Base-by-base conservation (phyloP, 2,113 vertebrate species). In the Brachypodius melanocephalos region DNA sequence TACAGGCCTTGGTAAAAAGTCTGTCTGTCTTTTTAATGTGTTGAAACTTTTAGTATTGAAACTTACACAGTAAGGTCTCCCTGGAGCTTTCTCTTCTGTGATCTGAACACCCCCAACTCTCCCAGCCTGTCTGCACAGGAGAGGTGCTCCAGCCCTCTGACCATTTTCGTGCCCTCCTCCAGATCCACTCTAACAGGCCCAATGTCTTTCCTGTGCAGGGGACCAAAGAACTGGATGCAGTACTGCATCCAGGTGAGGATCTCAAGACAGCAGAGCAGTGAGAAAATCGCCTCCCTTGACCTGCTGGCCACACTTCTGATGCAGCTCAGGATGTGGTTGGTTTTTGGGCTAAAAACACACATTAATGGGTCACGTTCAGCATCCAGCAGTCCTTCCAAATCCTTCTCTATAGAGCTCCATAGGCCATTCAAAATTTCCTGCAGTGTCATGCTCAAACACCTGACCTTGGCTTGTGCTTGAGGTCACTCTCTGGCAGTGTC, bases 331-430 rank as follows among this genome's bases (percentile, higher is more conserved):
- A 15, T 68, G 12, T 26, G 22, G 2, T 3, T 74, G 49, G 13
- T 48, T 86, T 78, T 32, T 54, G 81, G 40, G 32, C 55, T 59
- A 15, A 32, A 36, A 59, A 24, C 0, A 0, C 18, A 6, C 18
- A 6, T 8, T 32, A 48, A 22, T 0, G 1, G 54, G 12, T 62
- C 31, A 13, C 5, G 6, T 42, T 22, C 17, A 42, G 11, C 43
- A 83, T 52, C 31, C 16, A 46, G 14, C 21, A 4, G 4, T 48
- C 36, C 18, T 26, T 40, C 34, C 48, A 85, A 9, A 26, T 29
- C 61, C 31, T 51, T 52, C 34, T 78, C 66, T 4, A 5, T 3
- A 13, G 31, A 61, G 48, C 61, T 65, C 40, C 46, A 22, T 2
- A 25, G 51, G 24, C 24, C 61, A 8, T 40, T 74, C 29, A 24